A percentile compares a stretch with the other conserved stretches of the same genome.
Conservation (phyloP, 2,888 invertebrate genomes). For the Mythimna loreyi region DNA sequence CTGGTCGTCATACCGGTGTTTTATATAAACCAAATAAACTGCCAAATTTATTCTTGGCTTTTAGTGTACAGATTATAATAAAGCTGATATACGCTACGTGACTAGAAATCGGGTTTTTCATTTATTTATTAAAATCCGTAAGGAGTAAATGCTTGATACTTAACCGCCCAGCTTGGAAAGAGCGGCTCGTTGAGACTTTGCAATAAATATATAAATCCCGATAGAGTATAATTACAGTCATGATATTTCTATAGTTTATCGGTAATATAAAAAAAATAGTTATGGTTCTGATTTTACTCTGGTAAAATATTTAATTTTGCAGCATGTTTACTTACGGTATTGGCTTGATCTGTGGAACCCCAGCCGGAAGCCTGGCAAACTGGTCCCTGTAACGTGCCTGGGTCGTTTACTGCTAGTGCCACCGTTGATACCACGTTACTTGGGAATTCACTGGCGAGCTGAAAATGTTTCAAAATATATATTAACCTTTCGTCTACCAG, state of each 20-base stretch:
- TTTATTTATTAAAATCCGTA: too few species aligned
- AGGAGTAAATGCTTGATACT: too few species aligned
- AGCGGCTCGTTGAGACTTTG: not conserved
- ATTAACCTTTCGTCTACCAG: too few species aligned
- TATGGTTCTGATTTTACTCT: too few species aligned
- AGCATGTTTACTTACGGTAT: slow-evolving; percentile 15
- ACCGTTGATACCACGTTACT: not conserved
- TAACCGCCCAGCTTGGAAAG: too few species aligned
- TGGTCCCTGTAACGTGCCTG: accelerated
- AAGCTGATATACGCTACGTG: too few species aligned
- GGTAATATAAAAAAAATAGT: not conserved
- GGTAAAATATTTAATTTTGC: too few species aligned
- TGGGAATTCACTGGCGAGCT: slow-evolving; percentile 13
- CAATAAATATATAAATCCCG: not conserved
- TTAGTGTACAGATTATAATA: too few species aligned
- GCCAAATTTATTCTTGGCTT: too few species aligned
- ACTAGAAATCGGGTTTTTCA: too few species aligned
- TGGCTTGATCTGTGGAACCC: slow-evolving; percentile 15
- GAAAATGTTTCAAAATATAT: not conserved
- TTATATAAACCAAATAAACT: too few species aligned
- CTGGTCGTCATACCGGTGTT: too few species aligned
- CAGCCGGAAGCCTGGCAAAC: slow-evolving; percentile 19
- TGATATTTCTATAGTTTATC: not conserved
- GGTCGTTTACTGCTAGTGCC: not conserved
- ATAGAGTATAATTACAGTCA: not conserved